These are phyloP conservation scores for Aleiodes sp. DNA, from an alignment of 1,140 invertebrate species.

Conservation along the genomic window DNA sequence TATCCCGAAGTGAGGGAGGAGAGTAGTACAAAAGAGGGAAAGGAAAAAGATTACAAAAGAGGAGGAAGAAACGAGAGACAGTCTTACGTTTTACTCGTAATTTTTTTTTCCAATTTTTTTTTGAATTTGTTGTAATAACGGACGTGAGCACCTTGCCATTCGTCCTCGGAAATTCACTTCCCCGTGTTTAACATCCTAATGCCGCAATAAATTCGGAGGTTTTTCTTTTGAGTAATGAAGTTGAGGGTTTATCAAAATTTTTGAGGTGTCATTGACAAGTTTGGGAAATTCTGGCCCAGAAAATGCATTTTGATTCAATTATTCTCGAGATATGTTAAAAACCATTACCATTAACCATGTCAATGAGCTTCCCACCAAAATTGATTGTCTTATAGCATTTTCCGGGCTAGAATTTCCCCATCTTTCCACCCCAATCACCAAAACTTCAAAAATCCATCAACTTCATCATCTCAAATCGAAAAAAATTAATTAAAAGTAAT, in stretches of 20 bases:
- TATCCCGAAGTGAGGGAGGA: not conserved
- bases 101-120: conserved; percentile 4
- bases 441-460: not conserved
- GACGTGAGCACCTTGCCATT: conserved; percentile 28
- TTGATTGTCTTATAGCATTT: too few relatives aligned
- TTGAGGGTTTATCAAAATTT: too few relatives aligned
- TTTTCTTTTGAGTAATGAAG: too few relatives aligned
- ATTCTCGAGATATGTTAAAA: too few relatives aligned
- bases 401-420: too few relatives aligned
- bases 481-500: not conserved
- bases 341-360: too few relatives aligned
- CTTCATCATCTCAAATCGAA: not conserved
- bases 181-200: not conserved
- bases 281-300: too few relatives aligned
- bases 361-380: too few relatives aligned
- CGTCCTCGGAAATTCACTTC: not conserved
- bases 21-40: conserved; percentile 11
- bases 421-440: too few relatives aligned
- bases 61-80: not conserved
- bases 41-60: not conserved
- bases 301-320: too few relatives aligned
- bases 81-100: not conserved
- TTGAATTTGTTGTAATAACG: conserved; percentile 29
- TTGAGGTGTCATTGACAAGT: too few relatives aligned
- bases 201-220: not conserved